These are phyloP conservation scores for Drosophila ananassae DNA, from an alignment of 1,140 invertebrate species.

Conservation along the genomic window DNA sequence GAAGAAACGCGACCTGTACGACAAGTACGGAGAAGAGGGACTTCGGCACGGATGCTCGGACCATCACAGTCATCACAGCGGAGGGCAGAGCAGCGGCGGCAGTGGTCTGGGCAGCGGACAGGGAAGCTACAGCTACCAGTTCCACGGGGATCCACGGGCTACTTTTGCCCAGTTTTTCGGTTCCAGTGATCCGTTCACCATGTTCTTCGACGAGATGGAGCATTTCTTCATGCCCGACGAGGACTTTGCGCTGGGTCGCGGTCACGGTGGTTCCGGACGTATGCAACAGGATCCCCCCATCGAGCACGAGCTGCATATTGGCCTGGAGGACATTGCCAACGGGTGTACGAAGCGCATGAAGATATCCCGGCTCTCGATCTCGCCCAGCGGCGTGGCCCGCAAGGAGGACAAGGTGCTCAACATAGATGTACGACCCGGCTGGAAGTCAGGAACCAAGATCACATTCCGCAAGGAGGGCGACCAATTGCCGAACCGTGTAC, in stretches of 20 bases:
- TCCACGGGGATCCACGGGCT: slow-evolving; percentile 91
- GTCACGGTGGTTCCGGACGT: slow-evolving; percentile 76
- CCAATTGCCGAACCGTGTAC: slow-evolving; percentile 87
- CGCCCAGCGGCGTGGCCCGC: slow-evolving; percentile 84
- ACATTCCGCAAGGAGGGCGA: slow-evolving; percentile 97
- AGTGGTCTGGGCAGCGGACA: slow-evolving; percentile 84
- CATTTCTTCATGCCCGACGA: slow-evolving; percentile 85
- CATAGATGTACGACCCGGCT: slow-evolving; percentile 95
- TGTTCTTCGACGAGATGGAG: slow-evolving; percentile 73
- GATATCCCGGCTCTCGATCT: slow-evolving; percentile 90
- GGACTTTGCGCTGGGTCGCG: slow-evolving; percentile 56
- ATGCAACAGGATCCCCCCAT: slow-evolving; percentile 90
- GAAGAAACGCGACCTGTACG: slow-evolving; percentile 96
- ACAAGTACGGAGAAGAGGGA: slow-evolving; percentile 95
- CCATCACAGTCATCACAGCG: slow-evolving; percentile 86
- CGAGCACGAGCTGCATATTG: slow-evolving; percentile 93
- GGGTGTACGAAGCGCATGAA: slow-evolving; percentile 97
- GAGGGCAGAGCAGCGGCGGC: slow-evolving; percentile 88
- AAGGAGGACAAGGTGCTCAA: slow-evolving; percentile 95
- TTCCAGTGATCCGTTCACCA: slow-evolving; percentile 82
- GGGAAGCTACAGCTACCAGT: slow-evolving; percentile 86
- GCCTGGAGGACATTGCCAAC: slow-evolving; percentile 90
- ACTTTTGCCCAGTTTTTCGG: slow-evolving; percentile 93
- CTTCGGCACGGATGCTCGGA: slow-evolving; percentile 95
- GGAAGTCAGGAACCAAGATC: slow-evolving; percentile 97